phyloP scores from a whole-genome alignment of 2,888 invertebrate species.

The Protodeltote pygarga region DNA sequence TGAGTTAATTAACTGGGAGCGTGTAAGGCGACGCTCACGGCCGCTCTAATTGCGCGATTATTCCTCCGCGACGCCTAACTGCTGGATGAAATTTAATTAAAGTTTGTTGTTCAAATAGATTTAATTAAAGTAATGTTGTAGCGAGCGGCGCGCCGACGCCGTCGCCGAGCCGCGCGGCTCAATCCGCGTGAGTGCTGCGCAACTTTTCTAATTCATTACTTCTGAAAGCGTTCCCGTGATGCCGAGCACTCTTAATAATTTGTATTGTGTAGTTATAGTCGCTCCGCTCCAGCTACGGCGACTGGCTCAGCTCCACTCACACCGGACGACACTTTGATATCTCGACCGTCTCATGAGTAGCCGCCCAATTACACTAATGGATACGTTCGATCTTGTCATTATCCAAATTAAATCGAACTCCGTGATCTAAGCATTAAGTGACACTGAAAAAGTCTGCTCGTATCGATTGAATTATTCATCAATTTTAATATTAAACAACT shows the following conservation, averaged over 20 bases:
- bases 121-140: conserved; percentile 88
- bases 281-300: conserved; percentile 58
- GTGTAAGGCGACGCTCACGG: conserved; percentile 87
- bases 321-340: conserved; percentile 56
- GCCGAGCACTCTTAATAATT: conserved; percentile 86
- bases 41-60: conserved; percentile 87
- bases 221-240: conserved; percentile 87
- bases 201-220: conserved; percentile 88
- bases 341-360: conserved; percentile 48
- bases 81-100: conserved; percentile 88
- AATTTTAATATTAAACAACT: conserved; percentile 73
- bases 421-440: conserved; percentile 57
- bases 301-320: conserved; percentile 12
- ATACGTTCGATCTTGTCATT: conserved; percentile 59
- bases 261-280: conserved; percentile 84
- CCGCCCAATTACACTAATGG: conserved; percentile 64
- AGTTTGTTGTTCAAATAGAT: conserved; percentile 88
- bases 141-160: conserved; percentile 77
- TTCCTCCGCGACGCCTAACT: conserved; percentile 87
- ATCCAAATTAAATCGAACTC: conserved; percentile 60
- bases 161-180: conserved; percentile 70
- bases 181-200: conserved; percentile 86
- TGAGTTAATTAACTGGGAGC: conserved; percentile 86
- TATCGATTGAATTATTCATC: conserved; percentile 70
- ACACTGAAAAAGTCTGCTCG: conserved; percentile 49